Base-by-base conservation (phyloP, 2,888 invertebrate genomes). In the Agriopis aurantiaria region DNA sequence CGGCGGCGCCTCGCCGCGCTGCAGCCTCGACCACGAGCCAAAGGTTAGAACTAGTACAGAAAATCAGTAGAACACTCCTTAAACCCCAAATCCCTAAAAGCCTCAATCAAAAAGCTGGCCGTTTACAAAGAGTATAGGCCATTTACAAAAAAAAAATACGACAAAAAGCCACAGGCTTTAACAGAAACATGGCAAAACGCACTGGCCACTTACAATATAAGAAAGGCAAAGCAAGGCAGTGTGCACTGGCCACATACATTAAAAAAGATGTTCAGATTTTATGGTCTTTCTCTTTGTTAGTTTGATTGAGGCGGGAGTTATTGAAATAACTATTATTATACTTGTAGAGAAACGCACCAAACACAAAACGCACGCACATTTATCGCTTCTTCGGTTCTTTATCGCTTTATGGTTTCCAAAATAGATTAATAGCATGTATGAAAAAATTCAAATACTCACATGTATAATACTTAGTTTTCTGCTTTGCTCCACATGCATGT, bases 1-100 rank as follows among this genome's bases (percentile, higher is more conserved):
- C 86, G 95, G 95, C 87, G 95, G 95, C 88, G 92, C 94, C 81
- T 93, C 95, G 78, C 92, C 95, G 85, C 91, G 92, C 83, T 93
- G 93, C 94, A 91, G 89, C 82, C 83, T 93, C 90, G 94, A 93
- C 78, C 92, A 92, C 88, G 94, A 94, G 82, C 92, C 94, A 74
- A 94, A 94, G 94, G 94, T 94, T 86, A 93, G 92, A 84, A 82
- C 11, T 14, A 55, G 58, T 51, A 48, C 57, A 58, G 51, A 72
- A 60, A 60, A 51, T 52, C 43, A 17, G 49, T 66, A 49, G 48
- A 63, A 9, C 53, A 63, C 53, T 8, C 40, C 74, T 74, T 72
- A 78, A 73, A 77, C 75, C 69, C 69, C 65, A 75, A 73, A 76
- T 17, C 55, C 14, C 14, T 6, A 45, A 58, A 23, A 63, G 63